Evolutionary conservation across 1,140 invertebrate species (phyloP), one percentile per base, ranked within the genome.

Genomic region (Contarinia nasturtii): DNA sequence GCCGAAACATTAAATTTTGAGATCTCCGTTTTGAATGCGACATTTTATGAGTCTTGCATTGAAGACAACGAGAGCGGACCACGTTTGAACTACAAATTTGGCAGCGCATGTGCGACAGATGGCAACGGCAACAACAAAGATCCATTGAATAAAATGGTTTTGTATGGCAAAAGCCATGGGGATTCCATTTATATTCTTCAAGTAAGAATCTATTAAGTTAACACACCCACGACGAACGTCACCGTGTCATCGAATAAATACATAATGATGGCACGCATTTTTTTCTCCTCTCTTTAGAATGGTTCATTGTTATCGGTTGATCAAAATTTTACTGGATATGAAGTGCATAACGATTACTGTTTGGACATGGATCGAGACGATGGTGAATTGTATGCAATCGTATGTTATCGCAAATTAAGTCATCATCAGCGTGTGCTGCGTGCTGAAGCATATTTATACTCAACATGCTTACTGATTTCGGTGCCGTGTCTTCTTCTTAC

Each of bases 401-500:
- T 47, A 17, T 47, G 46, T 18, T 33, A 42, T 47, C 38, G 14
- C 20, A 47, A 17, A 20, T 20, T 8, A 18, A 20, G 17, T 4
- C 14, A n/a, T 7, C 14, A 41, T 41, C n/a, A 19, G 20, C n/a
- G 46, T 47, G 38, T 40, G 19, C n/a, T 19, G 22, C 11, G 38
- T 37, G 7, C 46, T 41, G 20, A 19, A 36, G 12, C 20, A 40
- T 20, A 41, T 47, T 40, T 47, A 22, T 47, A 37, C 46, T 11
- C n/a, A 12, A 40, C 38, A 42, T 34, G 46, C 22, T 33, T 47
- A 37, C 7, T 47, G 11, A 42, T 37, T 41, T 47, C 46, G 8
- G 46, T 47, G 22, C 46, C 46, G 20, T 47, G 46, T 41, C 19
- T 47, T n/a, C 7, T 47, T 22, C 11, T 42, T 8, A 47, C 46